A percentile compares a stretch with the other conserved stretches of the same genome.
Conservation (phyloP, 2,797 vertebrate species). For the Meda fulgida region DNA sequence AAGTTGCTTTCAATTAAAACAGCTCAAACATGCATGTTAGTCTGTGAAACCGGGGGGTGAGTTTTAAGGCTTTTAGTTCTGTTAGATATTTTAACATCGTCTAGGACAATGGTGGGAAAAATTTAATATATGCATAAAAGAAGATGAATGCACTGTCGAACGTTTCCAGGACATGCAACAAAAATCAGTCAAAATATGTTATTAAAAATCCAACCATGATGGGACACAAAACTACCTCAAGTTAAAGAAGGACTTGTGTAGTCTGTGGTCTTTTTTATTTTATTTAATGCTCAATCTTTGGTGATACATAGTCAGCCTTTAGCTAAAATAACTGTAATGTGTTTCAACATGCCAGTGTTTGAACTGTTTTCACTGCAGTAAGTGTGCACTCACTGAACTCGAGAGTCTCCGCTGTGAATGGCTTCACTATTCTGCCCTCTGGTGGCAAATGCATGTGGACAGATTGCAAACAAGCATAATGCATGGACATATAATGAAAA, state of each 20-base stretch:
- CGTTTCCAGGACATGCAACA: not conserved
- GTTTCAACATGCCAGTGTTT: not conserved
- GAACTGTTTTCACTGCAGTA: not conserved
- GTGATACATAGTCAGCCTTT: too few relatives aligned
- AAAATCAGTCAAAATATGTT: not conserved
- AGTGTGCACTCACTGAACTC: not conserved
- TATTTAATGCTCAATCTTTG: not conserved
- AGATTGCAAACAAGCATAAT: not conserved
- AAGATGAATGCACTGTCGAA: not conserved
- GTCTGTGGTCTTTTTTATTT: not conserved
- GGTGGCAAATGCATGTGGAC: not conserved
- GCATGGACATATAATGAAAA: not conserved
- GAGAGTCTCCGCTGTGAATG: not conserved
- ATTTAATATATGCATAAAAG: not conserved
- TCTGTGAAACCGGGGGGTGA: too few relatives aligned
- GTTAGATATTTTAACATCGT: not conserved
- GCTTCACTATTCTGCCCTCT: constrained; percentile 14
- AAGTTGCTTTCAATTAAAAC: too few relatives aligned
- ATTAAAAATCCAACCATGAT: not conserved
- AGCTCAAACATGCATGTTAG: too few relatives aligned
- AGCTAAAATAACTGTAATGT: not conserved
- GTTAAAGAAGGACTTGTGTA: not conserved
- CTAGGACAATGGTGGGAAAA: not conserved
- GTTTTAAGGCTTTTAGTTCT: not conserved
- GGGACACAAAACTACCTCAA: not conserved